A percentile compares a stretch with the other conserved stretches of the same genome.
These are phyloP conservation scores for Portunus trituberculatus DNA, from an alignment of 1,140 invertebrate genomes.

Conservation along the genomic window DNA sequence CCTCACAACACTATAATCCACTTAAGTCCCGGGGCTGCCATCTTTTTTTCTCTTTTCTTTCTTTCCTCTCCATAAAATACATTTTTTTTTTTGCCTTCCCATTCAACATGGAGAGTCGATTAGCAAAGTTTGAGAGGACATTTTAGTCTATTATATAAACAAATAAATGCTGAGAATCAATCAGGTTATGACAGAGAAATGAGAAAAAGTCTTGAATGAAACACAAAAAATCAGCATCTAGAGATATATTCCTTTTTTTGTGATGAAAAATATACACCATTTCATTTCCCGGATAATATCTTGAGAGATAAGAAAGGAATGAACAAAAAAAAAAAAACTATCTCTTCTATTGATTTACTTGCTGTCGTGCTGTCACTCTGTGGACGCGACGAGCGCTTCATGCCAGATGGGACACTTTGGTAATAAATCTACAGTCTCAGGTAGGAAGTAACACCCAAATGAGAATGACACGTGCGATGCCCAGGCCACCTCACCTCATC, in stretches of 20 bases:
- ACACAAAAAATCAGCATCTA: no score
- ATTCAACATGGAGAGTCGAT: neutral
- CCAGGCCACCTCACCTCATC: neutral
- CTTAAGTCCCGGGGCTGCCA: conserved; percentile 36
- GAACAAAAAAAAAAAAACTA: neutral
- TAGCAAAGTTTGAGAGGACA: neutral
- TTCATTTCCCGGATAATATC: neutral
- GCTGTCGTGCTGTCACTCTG: neutral
- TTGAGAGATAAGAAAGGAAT: neutral
- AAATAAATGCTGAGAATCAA: no score
- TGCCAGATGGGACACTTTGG: neutral
- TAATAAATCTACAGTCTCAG: neutral
- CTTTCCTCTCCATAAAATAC: neutral
- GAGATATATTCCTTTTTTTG: neutral
- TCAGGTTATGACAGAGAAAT: neutral
- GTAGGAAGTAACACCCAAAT: neutral
- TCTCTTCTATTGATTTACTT: neutral
- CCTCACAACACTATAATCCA: conserved; percentile 51
- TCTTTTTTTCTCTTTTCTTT: neutral
- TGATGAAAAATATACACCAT: neutral
- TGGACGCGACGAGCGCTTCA: neutral
- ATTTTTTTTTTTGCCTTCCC: neutral
- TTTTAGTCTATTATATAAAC: neutral
- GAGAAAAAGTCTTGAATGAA: neutral
- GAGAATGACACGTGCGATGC: neutral